A percentile compares a stretch with the other conserved stretches of the same genome.
These are phyloP conservation scores for Drepanosiphum platanoidis DNA, from an alignment of 2,888 invertebrate genomes.

Conservation along the genomic window DNA sequence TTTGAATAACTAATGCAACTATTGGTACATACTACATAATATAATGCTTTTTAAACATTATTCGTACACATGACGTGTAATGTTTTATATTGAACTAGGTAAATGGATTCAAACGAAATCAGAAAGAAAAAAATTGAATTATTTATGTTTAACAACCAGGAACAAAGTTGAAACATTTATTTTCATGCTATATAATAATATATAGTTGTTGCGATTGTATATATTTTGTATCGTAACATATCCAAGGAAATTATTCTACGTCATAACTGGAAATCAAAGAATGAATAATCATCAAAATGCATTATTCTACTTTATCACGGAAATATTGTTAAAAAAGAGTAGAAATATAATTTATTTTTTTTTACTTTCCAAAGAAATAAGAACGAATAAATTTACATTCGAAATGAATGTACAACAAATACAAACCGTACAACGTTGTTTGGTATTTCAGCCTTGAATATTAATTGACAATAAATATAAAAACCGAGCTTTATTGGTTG, in stretches of 20 bases:
- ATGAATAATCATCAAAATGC: not conserved
- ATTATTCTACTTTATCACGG: not conserved
- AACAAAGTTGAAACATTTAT: no score
- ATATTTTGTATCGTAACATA: no score
- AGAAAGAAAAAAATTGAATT: not conserved
- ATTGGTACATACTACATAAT: no score
- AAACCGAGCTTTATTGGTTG: not conserved
- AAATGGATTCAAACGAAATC: not conserved
- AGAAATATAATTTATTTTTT: no score
- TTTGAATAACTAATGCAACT: no score
- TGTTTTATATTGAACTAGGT: not conserved
- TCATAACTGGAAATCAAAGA: not conserved
- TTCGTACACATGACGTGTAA: not conserved
- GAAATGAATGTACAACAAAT: not conserved
- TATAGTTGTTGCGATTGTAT: no score
- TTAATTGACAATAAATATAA: constrained; percentile 16
- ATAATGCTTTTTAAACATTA: no score
- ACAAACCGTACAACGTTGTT: not conserved
- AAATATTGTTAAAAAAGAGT: not conserved
- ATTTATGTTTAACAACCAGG: no score
- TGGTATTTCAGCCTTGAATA: not conserved
- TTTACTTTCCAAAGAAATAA: not conserved
- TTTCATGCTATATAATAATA: no score
- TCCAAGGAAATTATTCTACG: not conserved
- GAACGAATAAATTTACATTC: not conserved